These are phyloP conservation scores for Epicauta chinensis DNA, from an alignment of 1,140 invertebrate genomes.

Conservation along the genomic window DNA sequence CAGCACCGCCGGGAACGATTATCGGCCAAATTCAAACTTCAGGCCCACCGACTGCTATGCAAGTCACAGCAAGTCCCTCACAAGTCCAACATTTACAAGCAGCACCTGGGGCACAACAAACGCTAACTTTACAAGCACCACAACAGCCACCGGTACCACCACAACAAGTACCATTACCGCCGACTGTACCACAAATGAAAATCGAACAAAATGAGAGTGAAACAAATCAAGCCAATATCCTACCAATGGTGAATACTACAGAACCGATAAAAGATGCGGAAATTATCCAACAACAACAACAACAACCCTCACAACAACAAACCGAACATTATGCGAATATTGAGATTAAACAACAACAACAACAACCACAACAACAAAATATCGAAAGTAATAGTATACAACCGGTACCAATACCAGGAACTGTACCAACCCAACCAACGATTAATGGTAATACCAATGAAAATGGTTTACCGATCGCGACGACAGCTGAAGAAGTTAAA, in stretches of 20 bases:
- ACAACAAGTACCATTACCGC: conserved; percentile 16
- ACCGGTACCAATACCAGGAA: conserved; percentile 36
- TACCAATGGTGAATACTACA: conserved; percentile 8
- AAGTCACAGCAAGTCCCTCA: conserved; percentile 31
- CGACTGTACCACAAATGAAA: background rate
- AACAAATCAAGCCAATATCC: no score
- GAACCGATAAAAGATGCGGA: conserved; percentile 29
- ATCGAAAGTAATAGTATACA: conserved; percentile 22
- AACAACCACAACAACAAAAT: conserved; percentile 6
- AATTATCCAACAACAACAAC: no score
- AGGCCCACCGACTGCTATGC: conserved; percentile 25
- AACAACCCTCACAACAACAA: no score
- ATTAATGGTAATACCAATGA: conserved; percentile 31
- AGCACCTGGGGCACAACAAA: conserved; percentile 37
- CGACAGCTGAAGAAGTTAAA: conserved; percentile 54
- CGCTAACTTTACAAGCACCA: conserved; percentile 36
- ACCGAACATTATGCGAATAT: no score
- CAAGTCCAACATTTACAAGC: conserved; percentile 46
- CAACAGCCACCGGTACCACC: conserved; percentile 28
- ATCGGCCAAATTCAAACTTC: conserved; percentile 44
- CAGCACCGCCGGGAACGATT: conserved; percentile 43
- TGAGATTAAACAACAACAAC: background rate
- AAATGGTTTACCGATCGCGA: conserved; percentile 37
- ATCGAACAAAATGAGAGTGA: no score
- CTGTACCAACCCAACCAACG: conserved; percentile 33